phyloP scores from a whole-genome alignment of 2,113 vertebrate species.

The Abramis brama region DNA sequence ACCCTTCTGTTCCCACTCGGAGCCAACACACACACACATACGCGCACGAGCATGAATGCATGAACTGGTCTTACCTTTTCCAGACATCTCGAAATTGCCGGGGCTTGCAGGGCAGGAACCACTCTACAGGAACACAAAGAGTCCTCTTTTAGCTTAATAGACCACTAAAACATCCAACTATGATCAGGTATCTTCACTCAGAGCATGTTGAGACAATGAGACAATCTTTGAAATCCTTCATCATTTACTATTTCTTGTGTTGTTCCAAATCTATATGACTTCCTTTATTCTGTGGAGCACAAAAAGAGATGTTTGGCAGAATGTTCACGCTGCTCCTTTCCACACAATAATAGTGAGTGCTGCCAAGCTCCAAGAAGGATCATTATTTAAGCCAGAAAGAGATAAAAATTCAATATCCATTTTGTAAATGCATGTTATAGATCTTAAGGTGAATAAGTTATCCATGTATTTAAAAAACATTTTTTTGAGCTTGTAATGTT shows the following conservation, averaged over 20 bases:
- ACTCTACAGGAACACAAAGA: constrained; percentile 73
- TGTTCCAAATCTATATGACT: not conserved
- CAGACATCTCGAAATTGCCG: constrained; percentile 78
- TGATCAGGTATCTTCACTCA: constrained; percentile 41
- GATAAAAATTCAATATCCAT: no score
- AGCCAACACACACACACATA: constrained; percentile 29
- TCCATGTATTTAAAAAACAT: no score
- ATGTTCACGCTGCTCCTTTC: not conserved
- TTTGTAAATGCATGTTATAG: no score
- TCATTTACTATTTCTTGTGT: not conserved
- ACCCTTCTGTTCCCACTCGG: constrained; percentile 58
- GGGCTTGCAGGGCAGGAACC: constrained; percentile 72
- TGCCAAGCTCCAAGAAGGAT: not conserved
- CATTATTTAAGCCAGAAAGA: not conserved
- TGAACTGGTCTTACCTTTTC: constrained; percentile 80
- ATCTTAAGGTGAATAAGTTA: no score
- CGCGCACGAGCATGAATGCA: constrained; percentile 20
- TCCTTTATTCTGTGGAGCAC: not conserved
- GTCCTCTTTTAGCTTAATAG: constrained; percentile 43
- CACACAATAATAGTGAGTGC: not conserved
- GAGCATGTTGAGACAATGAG: not conserved
- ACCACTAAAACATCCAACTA: constrained; percentile 30
- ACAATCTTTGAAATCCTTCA: not conserved
- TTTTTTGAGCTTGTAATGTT: no score
- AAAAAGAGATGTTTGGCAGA: not conserved